phyloP scores from a whole-genome alignment of 2,797 vertebrate species.

The Acanthiza pusilla region DNA sequence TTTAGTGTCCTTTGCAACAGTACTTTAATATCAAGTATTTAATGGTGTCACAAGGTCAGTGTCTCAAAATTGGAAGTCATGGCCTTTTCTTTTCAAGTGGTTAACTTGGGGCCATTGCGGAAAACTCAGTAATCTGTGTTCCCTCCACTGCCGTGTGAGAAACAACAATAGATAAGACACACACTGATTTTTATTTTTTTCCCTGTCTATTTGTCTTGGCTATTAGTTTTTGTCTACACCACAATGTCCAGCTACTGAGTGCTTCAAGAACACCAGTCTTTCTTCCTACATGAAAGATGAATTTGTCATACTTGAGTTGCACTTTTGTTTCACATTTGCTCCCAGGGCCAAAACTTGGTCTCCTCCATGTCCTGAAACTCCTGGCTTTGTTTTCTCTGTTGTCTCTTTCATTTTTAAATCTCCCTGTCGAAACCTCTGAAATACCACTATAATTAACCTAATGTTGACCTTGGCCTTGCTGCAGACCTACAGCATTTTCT shows the following conservation, averaged over 20 bases:
- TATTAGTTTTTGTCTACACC: neutral
- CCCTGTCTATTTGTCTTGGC: neutral
- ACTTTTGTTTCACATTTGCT: neutral
- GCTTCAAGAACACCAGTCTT: neutral
- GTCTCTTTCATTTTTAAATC: neutral
- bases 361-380: neutral
- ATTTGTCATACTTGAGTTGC: neutral
- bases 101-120: conserved; percentile 32
- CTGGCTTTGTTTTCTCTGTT: neutral
- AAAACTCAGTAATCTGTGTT: conserved; percentile 15
- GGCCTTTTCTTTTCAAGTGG: conserved; percentile 21
- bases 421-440: neutral
- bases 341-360: neutral
- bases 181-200: neutral
- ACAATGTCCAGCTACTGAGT: neutral
- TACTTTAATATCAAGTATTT: conserved; percentile 33
- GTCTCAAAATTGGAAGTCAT: conserved; percentile 28
- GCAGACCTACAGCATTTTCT: neutral
- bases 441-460: neutral
- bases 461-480: neutral
- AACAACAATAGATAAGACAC: conserved; percentile 12
- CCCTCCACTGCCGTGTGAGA: neutral
- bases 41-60: conserved; percentile 51
- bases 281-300: neutral
- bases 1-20: neutral